Conservation (phyloP, 2,797 vertebrate species). For the Dendrocincla tyrannina region DNA sequence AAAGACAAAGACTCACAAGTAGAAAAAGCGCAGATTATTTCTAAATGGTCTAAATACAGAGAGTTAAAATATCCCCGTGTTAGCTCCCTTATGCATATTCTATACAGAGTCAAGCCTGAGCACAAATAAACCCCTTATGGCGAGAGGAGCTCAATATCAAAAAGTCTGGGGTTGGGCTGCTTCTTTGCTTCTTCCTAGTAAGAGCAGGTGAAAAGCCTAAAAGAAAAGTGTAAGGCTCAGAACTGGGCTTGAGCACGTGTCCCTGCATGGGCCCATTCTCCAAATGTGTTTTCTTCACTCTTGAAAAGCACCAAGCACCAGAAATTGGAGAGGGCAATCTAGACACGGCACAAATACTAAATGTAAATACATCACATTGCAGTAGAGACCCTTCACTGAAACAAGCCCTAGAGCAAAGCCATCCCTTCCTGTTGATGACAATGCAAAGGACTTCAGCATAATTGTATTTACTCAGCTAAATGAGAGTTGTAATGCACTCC, state of each 20-base stretch:
- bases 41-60: background rate
- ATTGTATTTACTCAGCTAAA: conserved; percentile 45
- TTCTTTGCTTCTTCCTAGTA: background rate
- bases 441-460: conserved; percentile 15
- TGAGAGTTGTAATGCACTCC: conserved; percentile 27
- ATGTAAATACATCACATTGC: conserved; percentile 2
- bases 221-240: background rate
- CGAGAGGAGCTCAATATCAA: background rate
- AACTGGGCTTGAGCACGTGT: accelerated
- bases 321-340: background rate
- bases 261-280: background rate
- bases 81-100: background rate
- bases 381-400: background rate
- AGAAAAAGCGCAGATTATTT: background rate
- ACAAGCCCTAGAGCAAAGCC: conserved; percentile 15
- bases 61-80: background rate
- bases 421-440: conserved; percentile 14
- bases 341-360: background rate
- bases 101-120: background rate
- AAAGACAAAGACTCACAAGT: background rate
- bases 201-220: background rate
- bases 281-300: background rate
- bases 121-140: background rate
- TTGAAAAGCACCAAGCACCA: background rate
- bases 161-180: background rate